Evolutionary conservation across 2,797 vertebrate genomes (phyloP).

Genomic region (Ptychadena robeensis): DNA sequence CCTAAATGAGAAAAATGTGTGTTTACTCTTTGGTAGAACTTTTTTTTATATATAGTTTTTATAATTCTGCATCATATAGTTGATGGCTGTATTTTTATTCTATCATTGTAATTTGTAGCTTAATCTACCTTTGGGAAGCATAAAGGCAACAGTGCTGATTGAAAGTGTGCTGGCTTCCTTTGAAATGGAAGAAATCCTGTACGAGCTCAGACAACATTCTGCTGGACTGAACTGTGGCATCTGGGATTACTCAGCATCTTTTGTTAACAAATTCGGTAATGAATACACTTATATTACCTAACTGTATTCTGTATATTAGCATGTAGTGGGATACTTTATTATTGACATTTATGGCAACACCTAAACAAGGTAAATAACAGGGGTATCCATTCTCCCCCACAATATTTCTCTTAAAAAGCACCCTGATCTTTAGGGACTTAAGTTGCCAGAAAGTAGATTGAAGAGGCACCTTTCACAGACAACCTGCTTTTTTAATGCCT

Average conservation of each 20-base stretch:
- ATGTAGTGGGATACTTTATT: neutral
- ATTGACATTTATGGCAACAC: no score
- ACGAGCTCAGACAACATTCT: slow-evolving; percentile 79
- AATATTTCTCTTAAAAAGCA: no score
- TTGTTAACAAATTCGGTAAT: slow-evolving; percentile 82
- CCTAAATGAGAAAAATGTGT: neutral
- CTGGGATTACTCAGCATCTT: slow-evolving; percentile 85
- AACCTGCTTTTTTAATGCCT: no score
- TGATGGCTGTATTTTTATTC: neutral
- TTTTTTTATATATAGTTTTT: no score
- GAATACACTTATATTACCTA: neutral
- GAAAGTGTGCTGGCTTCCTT: slow-evolving; percentile 82
- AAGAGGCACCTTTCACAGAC: no score
- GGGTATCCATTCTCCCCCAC: no score
- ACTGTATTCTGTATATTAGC: neutral
- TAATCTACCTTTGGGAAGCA: slow-evolving; percentile 74
- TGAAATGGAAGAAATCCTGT: slow-evolving; percentile 86
- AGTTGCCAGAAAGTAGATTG: no score
- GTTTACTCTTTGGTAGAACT: neutral
- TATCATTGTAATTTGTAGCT: slow-evolving; percentile 67
- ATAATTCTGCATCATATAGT: neutral
- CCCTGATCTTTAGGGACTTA: no score
- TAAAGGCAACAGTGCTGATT: slow-evolving; percentile 82
- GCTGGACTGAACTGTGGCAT: slow-evolving; percentile 85
- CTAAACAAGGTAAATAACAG: neutral